A percentile compares a stretch with the other conserved stretches of the same genome.
These are phyloP conservation scores for Bombus balteatus DNA, from an alignment of 1,140 invertebrate species.

Conservation along the genomic window DNA sequence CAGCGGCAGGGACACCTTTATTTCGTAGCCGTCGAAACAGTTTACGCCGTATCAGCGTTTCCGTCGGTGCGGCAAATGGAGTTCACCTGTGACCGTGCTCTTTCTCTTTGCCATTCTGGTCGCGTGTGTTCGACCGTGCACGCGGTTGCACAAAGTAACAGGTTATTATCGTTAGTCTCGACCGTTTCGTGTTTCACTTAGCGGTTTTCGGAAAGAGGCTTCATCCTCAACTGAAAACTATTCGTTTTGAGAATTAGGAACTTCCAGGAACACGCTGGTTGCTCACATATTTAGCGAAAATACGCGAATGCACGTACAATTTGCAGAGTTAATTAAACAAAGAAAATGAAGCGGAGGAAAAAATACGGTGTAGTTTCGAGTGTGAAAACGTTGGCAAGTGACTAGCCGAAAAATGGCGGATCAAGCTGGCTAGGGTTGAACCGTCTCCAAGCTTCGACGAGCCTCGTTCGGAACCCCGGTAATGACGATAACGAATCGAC, in stretches of 20 bases:
- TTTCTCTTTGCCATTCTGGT: not conserved
- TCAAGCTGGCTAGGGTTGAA: constrained; percentile 19
- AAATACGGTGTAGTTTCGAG: too few relatives aligned
- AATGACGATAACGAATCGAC: constrained; percentile 70
- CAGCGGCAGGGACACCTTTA: constrained; percentile 20
- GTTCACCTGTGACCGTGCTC: constrained; percentile 2
- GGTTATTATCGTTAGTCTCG: constrained; percentile 12
- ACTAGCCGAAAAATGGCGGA: constrained; percentile 16
- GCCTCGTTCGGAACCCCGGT: constrained; percentile 53
- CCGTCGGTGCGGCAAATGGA: constrained; percentile 18
- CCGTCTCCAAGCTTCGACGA: constrained; percentile 25
- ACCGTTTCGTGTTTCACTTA: too few relatives aligned
- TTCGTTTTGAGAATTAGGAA: not conserved
- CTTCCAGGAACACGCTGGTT: not conserved
- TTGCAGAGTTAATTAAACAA: not conserved
- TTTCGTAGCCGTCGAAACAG: constrained; percentile 34
- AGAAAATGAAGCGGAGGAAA: too few relatives aligned
- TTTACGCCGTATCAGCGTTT: constrained; percentile 27
- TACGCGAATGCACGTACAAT: not conserved
- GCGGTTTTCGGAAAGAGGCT: too few relatives aligned
- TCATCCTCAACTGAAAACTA: not conserved
- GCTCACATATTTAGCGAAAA: not conserved
- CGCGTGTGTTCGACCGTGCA: not conserved
- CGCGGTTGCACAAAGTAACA: constrained; percentile 1
- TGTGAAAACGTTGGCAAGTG: not conserved